Percentiles rank a stretch among this genome's conserved stretches.
Conservation (phyloP, 1,140 invertebrate species). For the Drosophila yakuba region DNA sequence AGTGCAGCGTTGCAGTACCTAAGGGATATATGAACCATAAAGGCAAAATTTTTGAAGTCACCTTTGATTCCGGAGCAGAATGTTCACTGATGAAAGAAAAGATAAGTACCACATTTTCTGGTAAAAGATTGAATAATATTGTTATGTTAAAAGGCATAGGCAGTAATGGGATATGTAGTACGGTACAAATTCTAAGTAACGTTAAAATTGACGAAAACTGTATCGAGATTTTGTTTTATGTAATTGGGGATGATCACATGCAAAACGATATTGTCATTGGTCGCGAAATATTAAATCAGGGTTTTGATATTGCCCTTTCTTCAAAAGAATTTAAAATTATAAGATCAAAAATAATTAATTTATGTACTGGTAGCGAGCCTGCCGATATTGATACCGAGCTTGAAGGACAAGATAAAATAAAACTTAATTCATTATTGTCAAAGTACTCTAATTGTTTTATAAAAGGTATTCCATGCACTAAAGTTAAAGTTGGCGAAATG, state of each 20-base stretch:
- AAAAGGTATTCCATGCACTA: conserved; percentile 15
- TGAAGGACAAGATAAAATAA: background rate
- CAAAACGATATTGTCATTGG: conserved; percentile 1
- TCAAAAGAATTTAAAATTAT: background rate
- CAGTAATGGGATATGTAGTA: background rate
- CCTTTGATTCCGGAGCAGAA: conserved; percentile 29
- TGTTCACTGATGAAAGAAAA: background rate
- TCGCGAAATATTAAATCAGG: background rate
- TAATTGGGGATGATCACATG: background rate
- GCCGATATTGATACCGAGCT: background rate
- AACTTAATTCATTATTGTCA: background rate
- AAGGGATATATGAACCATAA: no score
- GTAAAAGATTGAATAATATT: conserved; percentile 1
- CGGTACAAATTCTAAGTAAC: background rate
- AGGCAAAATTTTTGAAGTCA: no score
- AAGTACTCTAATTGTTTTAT: conserved; percentile 2
- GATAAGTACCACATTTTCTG: background rate
- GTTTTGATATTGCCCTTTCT: background rate
- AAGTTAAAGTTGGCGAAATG: conserved; percentile 7
- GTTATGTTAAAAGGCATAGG: conserved; percentile 1
- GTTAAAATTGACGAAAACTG: background rate
- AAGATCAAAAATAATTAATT: no score
- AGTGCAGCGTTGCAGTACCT: no score
- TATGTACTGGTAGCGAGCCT: no score
- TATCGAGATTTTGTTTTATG: background rate